Conservation (phyloP, 2,797 vertebrate genomes). For the Melanotaenia parkinsoni region DNA sequence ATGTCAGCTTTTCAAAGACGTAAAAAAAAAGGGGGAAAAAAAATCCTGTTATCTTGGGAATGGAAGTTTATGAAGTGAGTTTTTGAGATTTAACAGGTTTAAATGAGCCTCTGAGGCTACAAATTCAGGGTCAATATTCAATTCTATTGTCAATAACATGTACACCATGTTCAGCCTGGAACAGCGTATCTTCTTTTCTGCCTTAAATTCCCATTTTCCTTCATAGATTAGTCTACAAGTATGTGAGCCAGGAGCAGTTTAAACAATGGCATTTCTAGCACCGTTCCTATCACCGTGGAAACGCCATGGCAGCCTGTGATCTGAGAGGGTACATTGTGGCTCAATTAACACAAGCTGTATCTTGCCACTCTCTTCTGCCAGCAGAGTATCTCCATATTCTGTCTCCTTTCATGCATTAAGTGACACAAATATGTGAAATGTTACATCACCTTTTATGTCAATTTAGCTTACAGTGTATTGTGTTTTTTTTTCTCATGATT, state of each 20-base stretch:
- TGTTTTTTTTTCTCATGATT: slow-evolving; percentile 22
- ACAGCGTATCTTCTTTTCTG: slow-evolving; percentile 41
- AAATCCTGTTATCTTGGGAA: slow-evolving; percentile 22
- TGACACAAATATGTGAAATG: slow-evolving; percentile 68
- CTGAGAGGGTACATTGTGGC: slow-evolving; percentile 75
- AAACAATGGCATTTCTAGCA: slow-evolving; percentile 79
- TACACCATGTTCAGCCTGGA: slow-evolving; percentile 33
- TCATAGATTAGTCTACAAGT: slow-evolving; percentile 70
- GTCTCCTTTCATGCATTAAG: slow-evolving; percentile 64
- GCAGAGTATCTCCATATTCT: slow-evolving; percentile 68
- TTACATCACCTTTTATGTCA: slow-evolving; percentile 56
- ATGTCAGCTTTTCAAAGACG: slow-evolving; percentile 55
- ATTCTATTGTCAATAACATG: slow-evolving; percentile 1
- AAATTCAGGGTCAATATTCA: slow-evolving; percentile 8
- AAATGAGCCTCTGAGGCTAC: not conserved
- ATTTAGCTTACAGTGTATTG: slow-evolving; percentile 1
- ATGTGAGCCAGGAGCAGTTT: slow-evolving; percentile 66
- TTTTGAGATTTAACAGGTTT: slow-evolving; percentile 6
- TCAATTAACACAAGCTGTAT: slow-evolving; percentile 78
- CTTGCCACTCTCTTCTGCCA: slow-evolving; percentile 54
- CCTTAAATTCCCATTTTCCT: slow-evolving; percentile 57
- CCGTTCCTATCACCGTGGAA: slow-evolving; percentile 77
- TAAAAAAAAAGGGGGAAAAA: not conserved
- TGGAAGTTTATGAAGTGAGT: slow-evolving; percentile 8
- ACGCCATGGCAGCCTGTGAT: slow-evolving; percentile 81